phyloP scores from a whole-genome alignment of 1,140 invertebrate species.

The Drosophila eugracilis region DNA sequence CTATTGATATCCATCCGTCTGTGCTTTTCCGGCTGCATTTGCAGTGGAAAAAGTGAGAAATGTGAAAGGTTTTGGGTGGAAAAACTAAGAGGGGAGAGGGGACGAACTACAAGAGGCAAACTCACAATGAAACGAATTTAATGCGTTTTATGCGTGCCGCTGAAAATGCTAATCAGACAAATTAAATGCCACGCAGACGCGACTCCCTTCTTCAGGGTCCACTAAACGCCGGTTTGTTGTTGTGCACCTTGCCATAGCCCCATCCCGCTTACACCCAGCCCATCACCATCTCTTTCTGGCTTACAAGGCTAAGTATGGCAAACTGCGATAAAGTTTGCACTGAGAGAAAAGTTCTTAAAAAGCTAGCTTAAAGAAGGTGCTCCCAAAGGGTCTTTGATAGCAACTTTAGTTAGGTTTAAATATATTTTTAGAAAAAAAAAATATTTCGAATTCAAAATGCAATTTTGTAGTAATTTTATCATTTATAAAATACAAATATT shows the following conservation, averaged over 20 bases:
- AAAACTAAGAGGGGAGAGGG: constrained; percentile 1
- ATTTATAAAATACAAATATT: too few species aligned
- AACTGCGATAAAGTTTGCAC: constrained; percentile 1
- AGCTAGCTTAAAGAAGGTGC: too few species aligned
- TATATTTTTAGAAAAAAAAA: too few species aligned
- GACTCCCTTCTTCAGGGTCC: constrained; percentile 40
- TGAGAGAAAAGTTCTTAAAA: too few species aligned
- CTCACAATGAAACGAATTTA: constrained; percentile 58
- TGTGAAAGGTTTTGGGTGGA: constrained; percentile 1
- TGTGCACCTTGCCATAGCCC: constrained; percentile 8
- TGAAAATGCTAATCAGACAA: constrained; percentile 83
- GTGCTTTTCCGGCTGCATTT: constrained; percentile 43
- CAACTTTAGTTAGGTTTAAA: too few species aligned
- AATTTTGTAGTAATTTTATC: too few species aligned
- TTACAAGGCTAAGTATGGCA: constrained; percentile 39
- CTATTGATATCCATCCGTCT: constrained; percentile 40
- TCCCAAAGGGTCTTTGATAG: too few species aligned
- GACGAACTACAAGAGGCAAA: constrained; percentile 8
- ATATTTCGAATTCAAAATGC: too few species aligned
- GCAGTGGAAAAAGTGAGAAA: neutral
- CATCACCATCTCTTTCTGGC: neutral
- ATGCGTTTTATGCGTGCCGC: constrained; percentile 81
- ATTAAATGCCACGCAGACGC: constrained; percentile 74
- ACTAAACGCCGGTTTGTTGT: constrained; percentile 43
- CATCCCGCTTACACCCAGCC: neutral